Evolutionary conservation across 1,140 invertebrate genomes (phyloP).

Genomic region (Aradophagus sp.): DNA sequence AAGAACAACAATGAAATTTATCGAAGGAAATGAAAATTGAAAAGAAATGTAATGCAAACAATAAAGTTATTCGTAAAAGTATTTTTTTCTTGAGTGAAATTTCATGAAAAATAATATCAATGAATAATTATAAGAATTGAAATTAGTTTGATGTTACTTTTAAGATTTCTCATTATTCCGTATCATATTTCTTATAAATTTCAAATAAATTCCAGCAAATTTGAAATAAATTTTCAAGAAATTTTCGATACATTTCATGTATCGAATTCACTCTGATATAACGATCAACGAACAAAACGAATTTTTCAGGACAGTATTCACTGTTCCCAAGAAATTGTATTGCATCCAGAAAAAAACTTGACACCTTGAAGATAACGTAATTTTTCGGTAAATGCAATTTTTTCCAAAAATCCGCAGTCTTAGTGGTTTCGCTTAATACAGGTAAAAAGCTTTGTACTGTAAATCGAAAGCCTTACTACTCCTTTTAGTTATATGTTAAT

Average conservation of each 20-base stretch:
- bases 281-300: slow-evolving; percentile 30
- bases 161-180: too few relatives aligned
- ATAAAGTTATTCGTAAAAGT: too few relatives aligned
- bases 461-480: slow-evolving; percentile 42
- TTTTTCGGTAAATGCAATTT: slow-evolving; percentile 48
- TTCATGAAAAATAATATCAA: too few relatives aligned
- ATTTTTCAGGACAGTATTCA: slow-evolving; percentile 33
- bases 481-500: slow-evolving; percentile 30
- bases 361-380: slow-evolving; percentile 29
- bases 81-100: too few relatives aligned
- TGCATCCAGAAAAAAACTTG: slow-evolving; percentile 37
- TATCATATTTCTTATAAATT: too few relatives aligned
- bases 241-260: slow-evolving; percentile 3
- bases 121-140: too few relatives aligned
- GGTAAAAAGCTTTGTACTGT: slow-evolving; percentile 30
- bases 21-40: too few relatives aligned
- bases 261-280: slow-evolving; percentile 19
- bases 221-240: too few relatives aligned
- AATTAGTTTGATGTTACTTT: too few relatives aligned
- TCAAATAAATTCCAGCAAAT: too few relatives aligned
- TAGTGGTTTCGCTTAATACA: slow-evolving; percentile 35
- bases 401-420: slow-evolving; percentile 30
- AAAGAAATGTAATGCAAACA: too few relatives aligned
- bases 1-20: too few relatives aligned
- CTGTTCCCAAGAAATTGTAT: slow-evolving; percentile 48